Base-by-base conservation (phyloP, 2,113 vertebrate genomes). In the Anoplopoma fimbria region DNA sequence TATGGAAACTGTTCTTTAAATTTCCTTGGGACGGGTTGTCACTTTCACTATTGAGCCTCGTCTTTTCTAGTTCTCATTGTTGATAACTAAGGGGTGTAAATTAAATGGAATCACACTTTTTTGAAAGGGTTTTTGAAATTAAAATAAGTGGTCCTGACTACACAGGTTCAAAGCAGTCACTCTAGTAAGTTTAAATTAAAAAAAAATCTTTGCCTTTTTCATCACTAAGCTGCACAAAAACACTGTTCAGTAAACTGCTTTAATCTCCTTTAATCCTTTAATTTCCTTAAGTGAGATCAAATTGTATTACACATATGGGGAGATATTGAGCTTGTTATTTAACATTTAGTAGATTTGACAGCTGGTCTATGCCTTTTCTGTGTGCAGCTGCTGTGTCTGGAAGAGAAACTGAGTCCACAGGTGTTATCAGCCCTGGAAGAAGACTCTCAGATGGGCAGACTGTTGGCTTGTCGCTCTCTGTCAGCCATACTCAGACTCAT, bases 341-440 rank as follows among this genome's bases (percentile, higher is more conserved):
- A 31, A 60, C 27, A 7, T 75, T 15, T 36, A n/a, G 31, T 23
- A 27, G n/a, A 29, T 58, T 0, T 38, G 19, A 47, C 23, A 27
- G 12, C 40, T 60, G 9, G 3, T 47, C 2, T 75, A 21, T 63
- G 61, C 33, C 2, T 45, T 61, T 75, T 78, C 13, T 74, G 19
- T 23, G 29, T 68, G 71, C 78, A 99, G 98, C 75, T 97, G 6
- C 86, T 92, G 72, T 88, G 92, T 9, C 53, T 96, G 47, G 94
- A 95, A 86, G 94, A 94, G 3, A 81, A 65, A 1, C 84, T 98
- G 73, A 89, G 88, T 88, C 93, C 96, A 1, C 91, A 82, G 2
- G n/a, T 98, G 58, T 82, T 99, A 58, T 93, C 95, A 0, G 91
- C 95, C 2, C 79, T 99, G 92, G 97, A 98, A 1, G 98, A 99